phyloP scores from a whole-genome alignment of 2,113 vertebrate genomes.

The Rana temporaria region DNA sequence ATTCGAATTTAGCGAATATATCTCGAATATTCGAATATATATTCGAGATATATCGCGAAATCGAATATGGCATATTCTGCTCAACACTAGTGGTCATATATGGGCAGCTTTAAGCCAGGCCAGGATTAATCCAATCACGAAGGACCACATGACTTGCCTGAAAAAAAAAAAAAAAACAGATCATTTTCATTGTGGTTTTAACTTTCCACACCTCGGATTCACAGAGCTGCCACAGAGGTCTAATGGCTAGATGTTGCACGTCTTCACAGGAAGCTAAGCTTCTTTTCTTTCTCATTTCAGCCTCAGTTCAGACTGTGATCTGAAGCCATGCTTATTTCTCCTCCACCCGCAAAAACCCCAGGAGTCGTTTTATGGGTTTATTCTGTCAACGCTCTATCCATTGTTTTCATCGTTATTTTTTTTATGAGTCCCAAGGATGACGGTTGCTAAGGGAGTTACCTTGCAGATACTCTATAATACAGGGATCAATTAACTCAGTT shows the following conservation, averaged over 20 bases:
- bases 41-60: too few relatives aligned
- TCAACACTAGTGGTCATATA: too few relatives aligned
- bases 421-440: conserved; percentile 33
- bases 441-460: conserved; percentile 61
- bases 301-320: conserved; percentile 21
- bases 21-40: too few relatives aligned
- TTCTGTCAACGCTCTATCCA: conserved; percentile 30
- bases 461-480: conserved; percentile 55
- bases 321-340: conserved; percentile 12
- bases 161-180: not conserved
- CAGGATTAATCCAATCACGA: too few relatives aligned
- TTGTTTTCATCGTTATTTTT: conserved; percentile 55
- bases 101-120: too few relatives aligned
- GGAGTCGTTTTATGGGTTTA: conserved; percentile 56
- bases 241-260: not conserved
- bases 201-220: not conserved
- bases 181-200: not conserved
- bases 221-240: not conserved
- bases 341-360: not conserved
- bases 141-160: not conserved
- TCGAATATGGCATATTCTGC: too few relatives aligned
- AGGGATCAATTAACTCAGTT: conserved; percentile 69
- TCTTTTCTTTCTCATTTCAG: not conserved
- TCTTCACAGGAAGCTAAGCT: not conserved
- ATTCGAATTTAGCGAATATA: too few relatives aligned